Conservation (phyloP, 1,140 invertebrate species). For the Campoletis sonorensis region DNA sequence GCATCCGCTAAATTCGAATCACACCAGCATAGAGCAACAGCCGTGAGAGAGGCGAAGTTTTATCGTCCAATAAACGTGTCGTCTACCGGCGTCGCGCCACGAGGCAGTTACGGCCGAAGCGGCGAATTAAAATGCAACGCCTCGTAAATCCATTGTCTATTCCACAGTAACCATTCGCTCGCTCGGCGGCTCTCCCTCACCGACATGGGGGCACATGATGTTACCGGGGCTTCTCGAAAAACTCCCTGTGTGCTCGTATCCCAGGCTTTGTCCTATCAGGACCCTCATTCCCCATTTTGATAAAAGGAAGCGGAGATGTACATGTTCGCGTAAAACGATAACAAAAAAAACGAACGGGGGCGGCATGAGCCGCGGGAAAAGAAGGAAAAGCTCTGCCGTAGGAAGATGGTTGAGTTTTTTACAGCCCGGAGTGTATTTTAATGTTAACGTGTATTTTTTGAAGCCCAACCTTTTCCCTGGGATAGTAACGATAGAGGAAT, state of each 20-base stretch:
- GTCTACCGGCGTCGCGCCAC: constrained; percentile 59
- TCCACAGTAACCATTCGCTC: constrained; percentile 48
- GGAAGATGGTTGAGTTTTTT: neutral
- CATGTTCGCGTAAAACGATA: neutral
- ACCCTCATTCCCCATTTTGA: neutral
- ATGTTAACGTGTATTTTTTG: neutral
- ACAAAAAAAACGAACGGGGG: neutral
- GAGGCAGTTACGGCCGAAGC: constrained; percentile 49
- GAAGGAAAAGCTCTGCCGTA: neutral
- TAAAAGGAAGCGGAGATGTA: neutral
- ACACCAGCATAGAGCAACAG: constrained; percentile 36
- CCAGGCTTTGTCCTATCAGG: neutral
- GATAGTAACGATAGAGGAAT: neutral
- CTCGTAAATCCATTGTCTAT: constrained; percentile 65
- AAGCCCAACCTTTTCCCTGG: neutral
- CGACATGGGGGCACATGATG: neutral
- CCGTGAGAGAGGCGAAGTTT: constrained; percentile 63
- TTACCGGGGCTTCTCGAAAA: neutral
- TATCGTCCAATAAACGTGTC: constrained; percentile 72
- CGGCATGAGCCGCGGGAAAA: neutral
- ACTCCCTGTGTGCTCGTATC: constrained; percentile 1
- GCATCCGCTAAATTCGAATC: constrained; percentile 21
- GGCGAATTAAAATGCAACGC: constrained; percentile 69
- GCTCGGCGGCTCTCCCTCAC: neutral
- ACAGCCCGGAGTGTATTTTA: neutral